Evolutionary conservation across 2,113 vertebrate species (phyloP).

Genomic region (Thryonomys swinderianus): DNA sequence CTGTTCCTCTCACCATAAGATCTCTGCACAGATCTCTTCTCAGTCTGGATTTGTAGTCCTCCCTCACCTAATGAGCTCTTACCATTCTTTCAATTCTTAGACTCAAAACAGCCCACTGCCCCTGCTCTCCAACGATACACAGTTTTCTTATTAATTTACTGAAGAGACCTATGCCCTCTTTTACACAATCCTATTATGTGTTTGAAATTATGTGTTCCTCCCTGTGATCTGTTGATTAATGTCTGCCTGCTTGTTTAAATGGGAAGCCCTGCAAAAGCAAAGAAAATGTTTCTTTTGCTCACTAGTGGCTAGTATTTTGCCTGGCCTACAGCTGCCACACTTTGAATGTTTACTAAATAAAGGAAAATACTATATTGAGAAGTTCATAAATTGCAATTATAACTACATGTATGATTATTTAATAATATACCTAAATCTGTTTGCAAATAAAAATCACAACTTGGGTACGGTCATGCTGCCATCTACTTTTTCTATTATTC

Average conservation of each 20-base stretch:
- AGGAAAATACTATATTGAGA: constrained; percentile 24
- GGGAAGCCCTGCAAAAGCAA: not conserved
- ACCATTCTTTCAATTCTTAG: not conserved
- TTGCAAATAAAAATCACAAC: constrained; percentile 22
- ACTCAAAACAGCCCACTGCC: not conserved
- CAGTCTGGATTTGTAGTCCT: not conserved
- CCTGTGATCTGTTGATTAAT: not conserved
- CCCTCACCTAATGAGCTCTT: constrained; percentile 8
- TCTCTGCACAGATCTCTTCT: not conserved
- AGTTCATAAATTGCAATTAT: constrained; percentile 31
- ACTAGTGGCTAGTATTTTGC: not conserved
- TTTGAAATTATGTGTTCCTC: constrained; percentile 41
- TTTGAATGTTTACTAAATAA: constrained; percentile 40
- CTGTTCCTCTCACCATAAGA: not conserved
- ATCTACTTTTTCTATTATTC: not conserved
- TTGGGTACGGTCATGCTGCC: not conserved
- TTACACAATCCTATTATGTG: not conserved
- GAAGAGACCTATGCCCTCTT: not conserved
- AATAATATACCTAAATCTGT: constrained; percentile 29
- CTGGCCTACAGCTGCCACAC: not conserved
- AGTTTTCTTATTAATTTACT: constrained; percentile 21
- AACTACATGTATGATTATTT: constrained; percentile 5
- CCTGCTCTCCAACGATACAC: not conserved
- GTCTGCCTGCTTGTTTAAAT: not conserved
- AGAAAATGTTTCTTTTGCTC: not conserved